A percentile compares a stretch with the other conserved stretches of the same genome.
Evolutionary conservation across 2,797 vertebrate genomes (phyloP).

Genomic region (Meriones psammophilus): DNA sequence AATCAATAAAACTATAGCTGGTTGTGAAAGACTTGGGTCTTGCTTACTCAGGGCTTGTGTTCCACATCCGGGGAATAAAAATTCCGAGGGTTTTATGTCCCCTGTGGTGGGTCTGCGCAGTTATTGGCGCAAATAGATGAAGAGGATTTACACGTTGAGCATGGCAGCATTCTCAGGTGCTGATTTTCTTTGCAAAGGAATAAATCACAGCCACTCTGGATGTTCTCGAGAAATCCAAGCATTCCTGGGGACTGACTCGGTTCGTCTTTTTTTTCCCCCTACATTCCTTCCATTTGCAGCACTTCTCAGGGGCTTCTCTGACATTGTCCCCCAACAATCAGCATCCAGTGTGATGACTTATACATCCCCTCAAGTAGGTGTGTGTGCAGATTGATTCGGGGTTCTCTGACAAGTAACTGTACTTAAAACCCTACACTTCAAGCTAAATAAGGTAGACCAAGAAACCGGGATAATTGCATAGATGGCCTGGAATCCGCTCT

Average conservation of each 20-base stretch:
- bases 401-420: slow-evolving; percentile 42
- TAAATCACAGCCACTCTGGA: slow-evolving; percentile 11
- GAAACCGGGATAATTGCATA: background rate
- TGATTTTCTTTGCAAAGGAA: slow-evolving; percentile 17
- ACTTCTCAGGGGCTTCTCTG: background rate
- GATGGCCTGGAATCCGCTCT: slow-evolving; percentile 16
- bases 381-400: slow-evolving; percentile 1
- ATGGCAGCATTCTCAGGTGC: slow-evolving; percentile 18
- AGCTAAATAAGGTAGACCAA: background rate
- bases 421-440: slow-evolving; percentile 52
- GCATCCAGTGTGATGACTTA: background rate
- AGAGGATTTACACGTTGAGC: slow-evolving; percentile 33
- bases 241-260: background rate
- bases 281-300: background rate
- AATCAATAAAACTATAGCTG: slow-evolving; percentile 78
- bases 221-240: background rate
- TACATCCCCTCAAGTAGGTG: background rate
- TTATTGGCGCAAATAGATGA: slow-evolving; percentile 36
- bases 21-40: slow-evolving; percentile 57
- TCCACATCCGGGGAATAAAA: slow-evolving; percentile 61
- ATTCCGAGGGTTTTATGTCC: slow-evolving; percentile 70
- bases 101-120: slow-evolving; percentile 20
- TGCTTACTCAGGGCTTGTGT: slow-evolving; percentile 55
- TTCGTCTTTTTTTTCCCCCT: background rate
- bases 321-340: background rate